A percentile compares a stretch with the other conserved stretches of the same genome.
phyloP scores from a whole-genome alignment of 2,113 vertebrate species.

The Vulpes ferrilata region DNA sequence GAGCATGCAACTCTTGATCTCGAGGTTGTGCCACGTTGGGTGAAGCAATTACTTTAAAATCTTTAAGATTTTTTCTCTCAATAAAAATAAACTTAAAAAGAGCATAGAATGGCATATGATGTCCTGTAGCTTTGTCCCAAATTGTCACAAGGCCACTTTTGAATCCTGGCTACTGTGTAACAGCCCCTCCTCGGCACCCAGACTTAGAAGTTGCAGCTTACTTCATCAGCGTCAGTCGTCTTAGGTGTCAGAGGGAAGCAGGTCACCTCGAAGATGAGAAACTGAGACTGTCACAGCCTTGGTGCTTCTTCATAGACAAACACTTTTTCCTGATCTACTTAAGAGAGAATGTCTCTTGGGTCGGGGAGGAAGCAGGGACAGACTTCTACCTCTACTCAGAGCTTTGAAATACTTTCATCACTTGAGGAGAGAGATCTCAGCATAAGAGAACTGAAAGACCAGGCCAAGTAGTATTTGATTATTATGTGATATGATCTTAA shows the following conservation, averaged over 20 bases:
- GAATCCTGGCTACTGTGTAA: background rate
- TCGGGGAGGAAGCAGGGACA: background rate
- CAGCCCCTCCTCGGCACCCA: background rate
- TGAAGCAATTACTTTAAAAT: background rate
- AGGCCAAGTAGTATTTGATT: background rate
- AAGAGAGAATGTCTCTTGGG: background rate
- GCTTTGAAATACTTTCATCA: background rate
- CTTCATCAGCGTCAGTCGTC: background rate
- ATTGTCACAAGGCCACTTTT: background rate
- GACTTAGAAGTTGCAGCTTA: background rate
- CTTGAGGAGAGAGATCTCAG: background rate
- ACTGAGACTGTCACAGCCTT: background rate
- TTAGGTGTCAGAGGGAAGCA: background rate
- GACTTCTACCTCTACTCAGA: background rate
- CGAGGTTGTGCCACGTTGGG: background rate
- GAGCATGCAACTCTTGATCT: background rate
- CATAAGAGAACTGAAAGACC: background rate
- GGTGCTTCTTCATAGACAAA: background rate
- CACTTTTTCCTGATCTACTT: background rate
- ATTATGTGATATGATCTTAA: background rate
- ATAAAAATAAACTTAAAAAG: background rate
- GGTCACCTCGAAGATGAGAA: background rate
- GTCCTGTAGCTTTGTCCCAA: background rate
- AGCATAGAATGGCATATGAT: background rate
- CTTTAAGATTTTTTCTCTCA: background rate